Evolutionary conservation across 2,888 invertebrate species (phyloP), one percentile per base, ranked within the genome.

Genomic region (Malachius bipustulatus): DNA sequence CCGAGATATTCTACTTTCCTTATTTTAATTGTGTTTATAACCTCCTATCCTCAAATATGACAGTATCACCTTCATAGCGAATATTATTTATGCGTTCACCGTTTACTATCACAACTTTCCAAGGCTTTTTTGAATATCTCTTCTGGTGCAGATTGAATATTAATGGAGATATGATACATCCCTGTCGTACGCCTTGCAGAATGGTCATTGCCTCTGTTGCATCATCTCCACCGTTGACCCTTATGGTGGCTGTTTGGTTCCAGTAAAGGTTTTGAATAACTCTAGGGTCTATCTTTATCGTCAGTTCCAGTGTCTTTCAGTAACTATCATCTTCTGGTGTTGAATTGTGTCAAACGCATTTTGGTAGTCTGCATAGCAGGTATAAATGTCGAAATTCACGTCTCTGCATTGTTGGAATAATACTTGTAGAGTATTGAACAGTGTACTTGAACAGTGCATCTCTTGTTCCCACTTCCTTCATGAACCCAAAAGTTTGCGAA

Each of bases 241-340:
- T n/a, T n/a, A n/a, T n/a, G n/a, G n/a, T n/a, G 24, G 24, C 24
- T 19, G 24, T n/a, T 19, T 19, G 24, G 24, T 19, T 19, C 24
- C 24, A 19, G n/a, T 19, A 8, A 19, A 19, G 24, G 24, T 6
- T 19, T 19, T 19, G 6, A 8, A 19, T 19, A n/a, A n/a, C n/a
- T n/a, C n/a, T n/a, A n/a, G n/a, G n/a, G n/a, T n/a, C n/a, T n/a
- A n/a, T n/a, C n/a, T n/a, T n/a, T n/a, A n/a, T n/a, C n/a, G n/a
- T n/a, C n/a, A n/a, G n/a, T n/a, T n/a, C n/a, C n/a, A n/a, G n/a
- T n/a, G n/a, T n/a, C n/a, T n/a, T n/a, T n/a, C n/a, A n/a, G n/a
- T n/a, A n/a, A n/a, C n/a, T n/a, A 19, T 19, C 6, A 19, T 6
- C n/a, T 19, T 19, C 6, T 19, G 24, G 24, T 19, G 24, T 19